Evolutionary conservation across 1,140 invertebrate genomes (phyloP).

Genomic region (Delia radicum): DNA sequence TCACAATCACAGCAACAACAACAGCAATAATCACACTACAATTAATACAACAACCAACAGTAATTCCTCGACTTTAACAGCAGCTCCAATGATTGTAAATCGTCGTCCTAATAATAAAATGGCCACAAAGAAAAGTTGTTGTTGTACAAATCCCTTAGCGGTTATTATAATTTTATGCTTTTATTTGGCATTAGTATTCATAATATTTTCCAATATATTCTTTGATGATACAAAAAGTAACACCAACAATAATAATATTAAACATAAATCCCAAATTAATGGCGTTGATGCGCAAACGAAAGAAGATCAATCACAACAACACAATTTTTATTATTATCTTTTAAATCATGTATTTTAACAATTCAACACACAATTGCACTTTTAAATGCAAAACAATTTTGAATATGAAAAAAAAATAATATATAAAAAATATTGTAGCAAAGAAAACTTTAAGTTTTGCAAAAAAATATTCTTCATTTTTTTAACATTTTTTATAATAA

Average conservation of each 20-base stretch:
- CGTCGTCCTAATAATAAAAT: background rate
- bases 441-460: too few relatives aligned
- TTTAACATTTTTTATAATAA: background rate
- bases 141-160: constrained; percentile 13
- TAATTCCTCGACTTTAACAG: background rate
- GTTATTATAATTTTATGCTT: constrained; percentile 9
- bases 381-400: too few relatives aligned
- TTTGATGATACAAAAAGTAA: background rate
- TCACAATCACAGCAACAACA: background rate
- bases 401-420: too few relatives aligned
- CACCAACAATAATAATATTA: background rate
- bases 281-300: background rate
- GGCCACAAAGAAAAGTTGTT: background rate
- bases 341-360: constrained; percentile 18
- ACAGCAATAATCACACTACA: background rate
- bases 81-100: background rate
- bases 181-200: constrained; percentile 6
- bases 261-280: constrained; percentile 18
- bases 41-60: background rate
- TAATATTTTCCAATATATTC: constrained; percentile 13
- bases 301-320: background rate
- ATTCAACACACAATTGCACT: too few relatives aligned
- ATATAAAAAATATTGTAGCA: too few relatives aligned
- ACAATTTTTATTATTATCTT: constrained; percentile 18
- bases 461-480: background rate